Base-by-base conservation (phyloP, 2,888 invertebrate genomes). In the Drosophila robusta region DNA sequence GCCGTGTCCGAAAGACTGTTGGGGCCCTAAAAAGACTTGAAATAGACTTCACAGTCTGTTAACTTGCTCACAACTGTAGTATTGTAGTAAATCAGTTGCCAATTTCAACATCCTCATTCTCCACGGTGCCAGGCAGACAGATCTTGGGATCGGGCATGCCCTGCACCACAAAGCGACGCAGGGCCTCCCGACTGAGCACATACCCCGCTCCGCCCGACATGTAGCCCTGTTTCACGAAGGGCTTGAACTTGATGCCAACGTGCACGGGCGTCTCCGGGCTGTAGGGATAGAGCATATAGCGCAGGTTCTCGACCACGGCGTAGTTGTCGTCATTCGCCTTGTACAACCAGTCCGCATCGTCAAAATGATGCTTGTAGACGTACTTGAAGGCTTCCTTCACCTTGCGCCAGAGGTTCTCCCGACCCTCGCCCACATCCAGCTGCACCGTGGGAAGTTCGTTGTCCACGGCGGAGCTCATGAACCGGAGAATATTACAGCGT, bases 81-180 rank as follows among this genome's bases (percentile, higher is more conserved):
- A 41, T 97, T 96, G 90, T 99, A 99, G 93, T 95, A 99, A 72
- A 98, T 97, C 99, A 99, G 99, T 91, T 91, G 41, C 98, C 99
- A 16, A 92, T 91, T 75, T 92, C 92, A 4, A 92, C 91, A 75
- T 92, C 92, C 66, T 90, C 90, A 32, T 89, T 87, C 5, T 81
- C 76, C 3, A 60, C 79, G 26, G 94, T 94, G 75, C 95, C 95
- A 0, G 69, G 52, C 14, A 76, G 61, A 42, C 91, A 91, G 7
- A 82, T 45, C 9, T 93, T 94, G 1, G 94, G 93, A 74, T 97
- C 93, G 0, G 95, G 94, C 5, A 64, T 11, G 9, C 24, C 64
- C 12, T 64, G 38, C 0, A 45, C 51, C 11, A 64, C 64, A 11
- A 64, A 64, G n/a, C 64, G 44, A 2, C 64, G 65, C 12, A 64